Base-by-base conservation (phyloP, 2,797 vertebrate genomes). In the Streptopelia turtur region DNA sequence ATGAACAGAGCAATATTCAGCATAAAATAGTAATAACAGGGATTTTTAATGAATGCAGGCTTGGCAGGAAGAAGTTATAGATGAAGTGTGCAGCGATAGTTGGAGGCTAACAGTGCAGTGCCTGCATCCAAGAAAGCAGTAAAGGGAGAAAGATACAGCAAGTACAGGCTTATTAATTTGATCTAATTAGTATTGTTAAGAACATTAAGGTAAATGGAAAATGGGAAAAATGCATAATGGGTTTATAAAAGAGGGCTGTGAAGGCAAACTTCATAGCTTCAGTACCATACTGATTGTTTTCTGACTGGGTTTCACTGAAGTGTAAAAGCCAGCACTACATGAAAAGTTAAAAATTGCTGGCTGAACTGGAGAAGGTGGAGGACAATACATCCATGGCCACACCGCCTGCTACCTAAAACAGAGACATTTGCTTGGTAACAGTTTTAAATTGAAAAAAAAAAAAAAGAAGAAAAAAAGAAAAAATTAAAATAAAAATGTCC, bases 391-490 rank as follows among this genome's bases (percentile, higher is more conserved):
- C 15, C 24, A 23, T 9, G 27, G 33, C 39, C 39, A 27, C 3
- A 0, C 28, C 0, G 2, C 0, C 0, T 37, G 16, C 59, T 64
- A 17, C 37, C 24, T 11, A 24, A 63, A 74, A 20, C 59, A 20
- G 43, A 60, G 17, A 11, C 5, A 16, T 75, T 80, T 71, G 4
- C 13, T 80, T 87, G 69, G 31, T 39, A 89, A 55, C 3, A 31
- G 16, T 39, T 81, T 72, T 35, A 60, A 75, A 85, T 74, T 0
- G 0, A 39, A 47, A 27, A 30, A 17, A 52, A 52, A 4, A 5
- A 21, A 17, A 52, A 16, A 4, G 5, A 21, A 7, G 6, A 1
- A 0, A 11, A 18, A 27, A 56, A 1, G 0, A 11, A 18, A 27
- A 56, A 66, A n/a, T n/a, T n/a, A n/a, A n/a, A n/a, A n/a, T n/a